Conservation (phyloP, 2,797 vertebrate genomes). For the Cygnus olor region DNA sequence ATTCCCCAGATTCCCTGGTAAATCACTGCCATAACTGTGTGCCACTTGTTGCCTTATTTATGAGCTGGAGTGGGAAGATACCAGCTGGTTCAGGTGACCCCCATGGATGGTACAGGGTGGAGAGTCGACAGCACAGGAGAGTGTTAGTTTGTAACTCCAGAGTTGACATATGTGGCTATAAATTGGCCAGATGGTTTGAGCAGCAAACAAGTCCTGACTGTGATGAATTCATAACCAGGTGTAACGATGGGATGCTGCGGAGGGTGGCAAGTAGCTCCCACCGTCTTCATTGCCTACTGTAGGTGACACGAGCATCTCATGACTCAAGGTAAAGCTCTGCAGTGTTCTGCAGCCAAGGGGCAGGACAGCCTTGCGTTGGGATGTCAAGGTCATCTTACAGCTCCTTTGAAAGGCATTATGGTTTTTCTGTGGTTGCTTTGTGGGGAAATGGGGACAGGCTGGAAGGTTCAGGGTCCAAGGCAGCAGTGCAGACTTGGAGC, state of each 20-base stretch:
- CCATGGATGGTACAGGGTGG: neutral
- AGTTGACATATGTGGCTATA: neutral
- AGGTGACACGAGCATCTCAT: neutral
- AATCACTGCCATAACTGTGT: neutral
- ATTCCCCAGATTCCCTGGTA: neutral
- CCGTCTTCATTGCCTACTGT: rapidly evolving
- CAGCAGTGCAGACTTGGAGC: neutral
- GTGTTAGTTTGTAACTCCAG: neutral
- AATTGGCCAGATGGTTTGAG: neutral
- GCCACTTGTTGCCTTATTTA: neutral
- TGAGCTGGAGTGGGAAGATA: neutral
- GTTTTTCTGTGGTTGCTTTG: neutral
- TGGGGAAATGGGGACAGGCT: too few relatives aligned
- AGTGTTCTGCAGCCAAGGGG: neutral
- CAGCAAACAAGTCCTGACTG: neutral
- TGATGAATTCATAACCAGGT: neutral
- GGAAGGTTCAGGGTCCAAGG: neutral
- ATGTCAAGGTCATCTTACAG: neutral
- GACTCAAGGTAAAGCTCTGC: neutral
- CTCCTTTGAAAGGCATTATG: neutral
- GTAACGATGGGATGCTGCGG: neutral
- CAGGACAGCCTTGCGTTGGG: neutral
- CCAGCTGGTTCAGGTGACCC: neutral
- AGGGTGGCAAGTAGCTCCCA: neutral
- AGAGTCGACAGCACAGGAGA: neutral